Percentiles rank a stretch among this genome's conserved stretches.
Conservation (phyloP, 2,797 vertebrate species). For the Danio jaintianensis region DNA sequence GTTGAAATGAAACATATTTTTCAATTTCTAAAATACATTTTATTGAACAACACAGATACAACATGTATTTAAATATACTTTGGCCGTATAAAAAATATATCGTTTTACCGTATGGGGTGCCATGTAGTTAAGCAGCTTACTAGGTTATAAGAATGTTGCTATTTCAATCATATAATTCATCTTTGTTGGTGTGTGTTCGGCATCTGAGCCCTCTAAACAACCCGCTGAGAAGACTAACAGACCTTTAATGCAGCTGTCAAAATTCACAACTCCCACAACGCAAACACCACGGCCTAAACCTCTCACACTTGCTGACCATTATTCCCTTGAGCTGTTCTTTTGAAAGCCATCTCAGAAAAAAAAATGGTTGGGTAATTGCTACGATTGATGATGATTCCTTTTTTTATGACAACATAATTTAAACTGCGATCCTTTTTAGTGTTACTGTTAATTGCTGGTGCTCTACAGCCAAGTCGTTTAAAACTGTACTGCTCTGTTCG, state of each 20-base stretch:
- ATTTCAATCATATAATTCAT: not conserved
- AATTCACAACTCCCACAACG: conserved; percentile 39
- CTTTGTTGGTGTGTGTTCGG: not conserved
- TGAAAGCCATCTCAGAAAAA: conserved; percentile 22
- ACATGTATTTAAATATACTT: no score
- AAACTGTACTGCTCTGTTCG: not conserved
- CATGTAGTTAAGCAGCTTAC: no score
- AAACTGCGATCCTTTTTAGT: conserved; percentile 14
- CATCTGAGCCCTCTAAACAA: conserved; percentile 10
- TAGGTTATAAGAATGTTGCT: not conserved
- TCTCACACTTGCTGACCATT: not conserved
- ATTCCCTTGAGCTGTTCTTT: conserved; percentile 28
- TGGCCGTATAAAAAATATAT: no score
- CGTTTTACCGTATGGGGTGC: no score
- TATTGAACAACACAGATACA: no score
- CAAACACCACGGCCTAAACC: conserved; percentile 2
- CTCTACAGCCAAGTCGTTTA: conserved; percentile 23
- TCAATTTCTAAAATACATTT: no score
- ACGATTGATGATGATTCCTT: conserved; percentile 13
- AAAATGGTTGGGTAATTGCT: conserved; percentile 15
- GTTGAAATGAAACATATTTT: no score
- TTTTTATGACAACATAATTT: conserved; percentile 14
- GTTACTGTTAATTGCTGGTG: conserved; percentile 11
- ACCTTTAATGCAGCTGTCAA: conserved; percentile 40
- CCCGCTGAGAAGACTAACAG: conserved; percentile 2